Conservation (phyloP, 2,797 vertebrate species). For the Semaprochilodus insignis region DNA sequence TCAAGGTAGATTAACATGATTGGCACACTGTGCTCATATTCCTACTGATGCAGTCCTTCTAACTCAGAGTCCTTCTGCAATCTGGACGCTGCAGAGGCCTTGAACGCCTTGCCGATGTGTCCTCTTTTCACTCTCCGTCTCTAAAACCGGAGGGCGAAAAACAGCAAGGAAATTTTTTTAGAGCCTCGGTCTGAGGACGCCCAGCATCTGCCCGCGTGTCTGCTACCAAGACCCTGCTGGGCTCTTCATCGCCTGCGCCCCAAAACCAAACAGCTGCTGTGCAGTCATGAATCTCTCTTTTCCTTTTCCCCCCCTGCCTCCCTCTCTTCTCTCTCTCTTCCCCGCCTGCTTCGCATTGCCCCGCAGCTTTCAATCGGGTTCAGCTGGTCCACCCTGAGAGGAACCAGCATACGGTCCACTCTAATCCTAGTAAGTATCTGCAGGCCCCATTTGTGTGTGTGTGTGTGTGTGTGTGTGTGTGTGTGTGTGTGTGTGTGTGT, state of each 20-base stretch:
- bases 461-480: too few species aligned
- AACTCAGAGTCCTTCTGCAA: too few species aligned
- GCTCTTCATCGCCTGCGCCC: slow-evolving; percentile 49
- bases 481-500: not conserved
- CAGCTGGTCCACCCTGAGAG: slow-evolving; percentile 74
- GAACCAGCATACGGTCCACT: slow-evolving; percentile 70
- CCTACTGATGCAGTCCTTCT: too few species aligned
- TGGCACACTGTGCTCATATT: too few species aligned
- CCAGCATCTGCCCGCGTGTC: slow-evolving; percentile 58
- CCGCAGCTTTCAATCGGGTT: slow-evolving; percentile 80
- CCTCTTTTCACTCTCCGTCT: not conserved
- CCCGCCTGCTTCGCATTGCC: slow-evolving; percentile 55
- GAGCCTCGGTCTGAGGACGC: not conserved
- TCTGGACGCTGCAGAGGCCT: too few species aligned
- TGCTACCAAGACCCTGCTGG: slow-evolving; percentile 65
- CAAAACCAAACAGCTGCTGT: slow-evolving; percentile 66
- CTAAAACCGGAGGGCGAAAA: slow-evolving; percentile 31
- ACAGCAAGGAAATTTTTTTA: slow-evolving; percentile 13
- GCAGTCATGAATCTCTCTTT: slow-evolving; percentile 62
- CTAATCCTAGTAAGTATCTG: slow-evolving; percentile 80
- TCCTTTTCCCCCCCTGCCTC: not conserved
- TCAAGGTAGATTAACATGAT: too few species aligned
- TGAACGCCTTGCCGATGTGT: not conserved
- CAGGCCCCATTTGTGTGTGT: slow-evolving; percentile 38
- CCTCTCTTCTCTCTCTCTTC: not conserved